Evolutionary conservation across 2,797 vertebrate species (phyloP), one percentile per base, ranked within the genome.

Genomic region (Bradypodion pumilum): DNA sequence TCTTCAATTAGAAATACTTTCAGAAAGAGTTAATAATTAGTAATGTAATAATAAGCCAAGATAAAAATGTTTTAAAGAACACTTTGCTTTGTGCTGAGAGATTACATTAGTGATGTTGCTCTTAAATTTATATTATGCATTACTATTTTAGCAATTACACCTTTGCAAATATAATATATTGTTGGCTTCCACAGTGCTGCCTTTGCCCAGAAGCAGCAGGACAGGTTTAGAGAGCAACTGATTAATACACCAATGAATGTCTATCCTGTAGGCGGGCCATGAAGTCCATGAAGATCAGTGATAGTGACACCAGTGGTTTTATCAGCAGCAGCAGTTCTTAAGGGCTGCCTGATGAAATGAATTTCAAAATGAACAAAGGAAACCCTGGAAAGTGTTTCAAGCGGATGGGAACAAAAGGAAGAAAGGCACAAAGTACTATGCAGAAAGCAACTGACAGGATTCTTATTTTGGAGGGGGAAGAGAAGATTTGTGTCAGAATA

Each of bases 121-220:
- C 82, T 56, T 40, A 87, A 59, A 87, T 25, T 87, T 49, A 27
- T 86, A 16, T 84, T 89, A 79, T 78, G 76, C 42, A 74, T 89
- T 84, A 82, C 63, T 62, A 78, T 81, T 78, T 90, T 77, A 72
- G 65, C 70, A 40, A 78, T 89, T 85, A 62, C 0, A 29, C 16
- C 49, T 81, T 88, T 80, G 37, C 19, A 80, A n/a, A 60, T 25
- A n/a, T 68, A n/a, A 60, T 25, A n/a, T 68, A 81, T 83, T 83
- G 42, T 49, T n/a, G 7, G n/a, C 32, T 76, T 83, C 82, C 7
- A 83, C 75, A 52, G 46, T 59, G 68, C 76, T 90, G 21, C 73
- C 70, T 21, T 5, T 86, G 76, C 66, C 12, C 56, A 60, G 42
- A 65, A 85, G 37, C 46, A 13, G 27, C 42, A 60, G 87, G 40